phyloP scores from a whole-genome alignment of 2,888 invertebrate species.

The Drosophila paranaensis region DNA sequence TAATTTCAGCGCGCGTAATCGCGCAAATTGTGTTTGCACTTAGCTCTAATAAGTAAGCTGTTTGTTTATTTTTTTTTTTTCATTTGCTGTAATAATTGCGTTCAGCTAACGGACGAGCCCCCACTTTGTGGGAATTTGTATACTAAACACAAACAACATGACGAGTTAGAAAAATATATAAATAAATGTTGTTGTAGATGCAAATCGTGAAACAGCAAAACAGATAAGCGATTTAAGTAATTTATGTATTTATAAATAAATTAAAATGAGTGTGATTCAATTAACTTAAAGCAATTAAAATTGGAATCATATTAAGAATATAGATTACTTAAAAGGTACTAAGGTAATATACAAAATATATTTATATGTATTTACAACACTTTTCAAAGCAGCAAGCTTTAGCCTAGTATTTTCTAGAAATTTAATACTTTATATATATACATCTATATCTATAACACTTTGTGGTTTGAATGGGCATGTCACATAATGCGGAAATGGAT shows the following conservation, averaged over 20 bases:
- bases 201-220: not conserved
- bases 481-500: not conserved
- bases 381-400: too few species aligned
- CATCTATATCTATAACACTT: not conserved
- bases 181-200: constrained; percentile 9
- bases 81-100: constrained; percentile 29
- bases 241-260: constrained; percentile 4
- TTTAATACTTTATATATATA: not conserved
- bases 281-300: not conserved
- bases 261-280: not conserved
- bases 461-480: not conserved
- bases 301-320: not conserved
- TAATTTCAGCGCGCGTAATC: constrained; percentile 1
- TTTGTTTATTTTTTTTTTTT: not conserved
- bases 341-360: too few species aligned
- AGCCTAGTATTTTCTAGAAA: not conserved
- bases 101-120: constrained; percentile 42
- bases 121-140: constrained; percentile 12
- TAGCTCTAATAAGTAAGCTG: not conserved
- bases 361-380: too few species aligned
- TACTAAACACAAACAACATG: constrained; percentile 26
- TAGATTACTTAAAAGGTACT: not conserved
- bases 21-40: constrained; percentile 17
- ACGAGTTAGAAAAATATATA: constrained; percentile 10
- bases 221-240: not conserved